Conservation (phyloP, 2,113 vertebrate species). For the Choloepus hoffmanni region DNA sequence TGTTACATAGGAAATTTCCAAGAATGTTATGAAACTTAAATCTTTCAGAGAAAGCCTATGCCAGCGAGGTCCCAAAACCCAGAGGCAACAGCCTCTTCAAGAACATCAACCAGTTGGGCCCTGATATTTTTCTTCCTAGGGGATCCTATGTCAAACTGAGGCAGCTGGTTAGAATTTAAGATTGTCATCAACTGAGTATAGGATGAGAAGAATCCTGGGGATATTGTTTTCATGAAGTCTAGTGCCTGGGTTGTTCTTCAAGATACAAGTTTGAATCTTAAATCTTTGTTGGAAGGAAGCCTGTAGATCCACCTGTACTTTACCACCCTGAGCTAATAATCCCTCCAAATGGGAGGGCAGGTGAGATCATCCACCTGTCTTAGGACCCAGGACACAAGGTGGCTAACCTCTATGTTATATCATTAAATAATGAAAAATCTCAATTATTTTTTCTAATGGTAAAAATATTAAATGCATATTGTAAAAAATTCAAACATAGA, state of each 20-base stretch:
- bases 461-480: not conserved
- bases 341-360: not conserved
- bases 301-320: not conserved
- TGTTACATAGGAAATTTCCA: too few species aligned
- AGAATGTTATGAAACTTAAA: too few species aligned
- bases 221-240: not conserved
- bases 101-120: not conserved
- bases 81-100: too few species aligned
- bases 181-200: not conserved
- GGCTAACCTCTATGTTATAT: not conserved
- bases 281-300: not conserved
- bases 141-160: too few species aligned
- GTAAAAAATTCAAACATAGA: not conserved
- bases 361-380: not conserved
- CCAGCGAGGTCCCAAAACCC: too few species aligned
- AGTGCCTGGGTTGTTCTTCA: not conserved
- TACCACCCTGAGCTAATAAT: not conserved
- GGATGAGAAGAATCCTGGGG: not conserved
- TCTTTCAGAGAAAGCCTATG: too few species aligned
- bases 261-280: not conserved
- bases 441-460: not conserved
- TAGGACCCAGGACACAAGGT: not conserved
- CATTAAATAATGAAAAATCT: not conserved
- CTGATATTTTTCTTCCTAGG: not conserved
- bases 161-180: not conserved